phyloP scores from a whole-genome alignment of 2,797 vertebrate species.

The Dryobates pubescens region DNA sequence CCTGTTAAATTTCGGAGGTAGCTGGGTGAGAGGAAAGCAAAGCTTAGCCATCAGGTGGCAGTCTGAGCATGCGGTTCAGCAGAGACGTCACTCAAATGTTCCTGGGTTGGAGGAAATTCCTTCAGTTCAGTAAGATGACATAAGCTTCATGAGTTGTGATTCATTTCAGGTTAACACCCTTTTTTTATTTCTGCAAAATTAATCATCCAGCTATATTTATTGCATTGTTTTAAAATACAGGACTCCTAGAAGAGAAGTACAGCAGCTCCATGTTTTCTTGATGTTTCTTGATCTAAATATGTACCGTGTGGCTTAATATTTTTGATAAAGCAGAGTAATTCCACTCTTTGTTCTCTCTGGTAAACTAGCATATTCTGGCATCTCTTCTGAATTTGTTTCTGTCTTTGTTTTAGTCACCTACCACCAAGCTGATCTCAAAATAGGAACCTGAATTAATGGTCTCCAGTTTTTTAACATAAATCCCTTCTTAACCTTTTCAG shows the following conservation, averaged over 20 bases:
- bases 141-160: constrained; percentile 15
- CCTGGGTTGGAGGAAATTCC: constrained; percentile 50
- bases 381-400: constrained; percentile 14
- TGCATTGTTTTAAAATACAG: constrained; percentile 19
- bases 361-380: neutral
- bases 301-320: neutral
- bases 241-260: neutral
- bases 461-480: constrained; percentile 5
- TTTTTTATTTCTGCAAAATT: constrained; percentile 53
- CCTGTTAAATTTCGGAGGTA: neutral
- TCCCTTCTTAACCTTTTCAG: constrained; percentile 38
- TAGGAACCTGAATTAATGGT: constrained; percentile 25
- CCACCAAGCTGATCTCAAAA: constrained; percentile 37
- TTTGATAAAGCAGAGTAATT: neutral
- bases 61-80: constrained; percentile 45
- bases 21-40: neutral
- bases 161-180: constrained; percentile 59
- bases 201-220: constrained; percentile 34
- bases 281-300: neutral
- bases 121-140: constrained; percentile 24
- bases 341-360: neutral
- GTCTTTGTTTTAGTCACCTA: constrained; percentile 21
- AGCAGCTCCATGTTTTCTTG: neutral
- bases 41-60: constrained; percentile 61
- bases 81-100: neutral